Base-by-base conservation (phyloP, 1,140 invertebrate species). In the Apis cerana region DNA sequence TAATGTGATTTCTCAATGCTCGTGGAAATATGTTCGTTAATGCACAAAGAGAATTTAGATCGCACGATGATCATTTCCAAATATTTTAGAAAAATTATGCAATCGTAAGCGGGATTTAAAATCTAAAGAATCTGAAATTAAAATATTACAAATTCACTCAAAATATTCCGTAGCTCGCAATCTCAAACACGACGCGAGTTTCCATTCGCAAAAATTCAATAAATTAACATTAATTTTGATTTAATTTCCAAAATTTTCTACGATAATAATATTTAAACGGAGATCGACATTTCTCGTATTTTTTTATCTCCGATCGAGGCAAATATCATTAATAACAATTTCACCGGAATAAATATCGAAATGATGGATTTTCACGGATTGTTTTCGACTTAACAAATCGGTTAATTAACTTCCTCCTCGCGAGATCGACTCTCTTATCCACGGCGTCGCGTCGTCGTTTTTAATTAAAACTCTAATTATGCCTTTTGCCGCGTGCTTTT, bases 401-500 rank as follows among this genome's bases (percentile, higher is more conserved):
- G 43, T 79, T 52, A 86, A 87, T 86, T 81, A 79, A 79, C 74
- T 74, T 79, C 7, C 83, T 67, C 67, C 64, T 75, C 61, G 52
- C 61, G 69, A 54, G 68, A 33, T 21, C 79, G 62, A 61, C 33
- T 82, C 33, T 82, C 80, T 86, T 86, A 81, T 75, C 69, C 59
- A 27, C 54, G 77, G 50, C 61, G 21, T 33, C 64, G 64, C 62
- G 50, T 59, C 58, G 61, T 68, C 84, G 83, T 70, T 75, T 67
- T 75, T 83, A 86, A 87, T 87, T 83, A 83, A 58, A 69, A 50
- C 50, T 23, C 56, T 59, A 74, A 85, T 82, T 85, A 72, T 68
- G 33, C 50, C n/a, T 43, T 58, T 48, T 62, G 80, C 17, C 43
- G 62, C 84, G 71, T 64, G 48, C 68, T 83, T 75, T 62, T 33